Percentiles rank a stretch among this genome's conserved stretches.
Conservation (phyloP, 2,797 vertebrate genomes). For the Eospalax fontanierii region DNA sequence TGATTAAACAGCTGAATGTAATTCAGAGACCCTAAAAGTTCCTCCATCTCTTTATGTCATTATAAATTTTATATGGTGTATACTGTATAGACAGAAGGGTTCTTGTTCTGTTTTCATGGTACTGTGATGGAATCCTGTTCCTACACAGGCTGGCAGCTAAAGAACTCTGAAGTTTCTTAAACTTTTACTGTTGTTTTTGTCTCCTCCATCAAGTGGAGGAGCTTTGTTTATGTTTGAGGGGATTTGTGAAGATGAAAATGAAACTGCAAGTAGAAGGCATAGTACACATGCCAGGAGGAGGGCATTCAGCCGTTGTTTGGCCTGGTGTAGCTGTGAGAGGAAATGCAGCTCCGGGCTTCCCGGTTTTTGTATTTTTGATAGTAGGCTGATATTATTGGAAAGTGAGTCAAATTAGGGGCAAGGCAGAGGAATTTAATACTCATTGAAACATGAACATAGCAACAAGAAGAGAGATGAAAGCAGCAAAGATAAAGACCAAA, state of each 20-base stretch:
- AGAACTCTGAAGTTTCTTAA: background rate
- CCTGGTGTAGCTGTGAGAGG: background rate
- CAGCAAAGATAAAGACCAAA: conserved; percentile 69
- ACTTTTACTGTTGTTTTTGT: background rate
- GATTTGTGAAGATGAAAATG: background rate
- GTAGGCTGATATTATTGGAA: conserved; percentile 52
- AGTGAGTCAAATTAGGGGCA: conserved; percentile 61
- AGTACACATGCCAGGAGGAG: background rate
- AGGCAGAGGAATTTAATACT: conserved; percentile 63
- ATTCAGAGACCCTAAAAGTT: conserved; percentile 16
- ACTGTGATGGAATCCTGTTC: background rate
- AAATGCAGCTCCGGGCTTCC: background rate
- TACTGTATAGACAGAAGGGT: background rate
- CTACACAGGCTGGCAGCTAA: background rate
- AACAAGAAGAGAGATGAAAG: conserved; percentile 67
- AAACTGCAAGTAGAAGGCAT: background rate
- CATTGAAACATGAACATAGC: conserved; percentile 61
- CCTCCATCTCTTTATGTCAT: background rate
- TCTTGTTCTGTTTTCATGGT: background rate
- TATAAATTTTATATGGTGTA: background rate
- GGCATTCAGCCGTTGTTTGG: background rate
- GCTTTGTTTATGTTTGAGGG: background rate
- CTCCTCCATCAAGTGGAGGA: background rate
- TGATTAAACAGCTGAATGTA: background rate
- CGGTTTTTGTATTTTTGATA: background rate